phyloP scores from a whole-genome alignment of 1,140 invertebrate genomes.

The Drosophila pachea region DNA sequence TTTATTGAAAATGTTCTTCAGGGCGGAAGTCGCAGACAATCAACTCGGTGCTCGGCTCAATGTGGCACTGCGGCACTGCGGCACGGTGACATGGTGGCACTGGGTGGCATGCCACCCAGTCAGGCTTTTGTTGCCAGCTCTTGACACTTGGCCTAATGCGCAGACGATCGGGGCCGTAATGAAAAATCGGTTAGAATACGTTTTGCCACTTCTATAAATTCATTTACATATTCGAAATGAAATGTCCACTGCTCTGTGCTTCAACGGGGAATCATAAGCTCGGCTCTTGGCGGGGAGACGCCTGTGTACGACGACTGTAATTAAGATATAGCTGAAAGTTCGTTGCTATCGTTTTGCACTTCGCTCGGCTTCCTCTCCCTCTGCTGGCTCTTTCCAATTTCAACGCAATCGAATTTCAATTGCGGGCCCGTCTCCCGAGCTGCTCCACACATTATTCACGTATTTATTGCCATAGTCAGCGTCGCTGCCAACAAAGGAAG shows the following conservation, averaged over 20 bases:
- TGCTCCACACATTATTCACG: constrained; percentile 5
- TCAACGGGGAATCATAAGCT: no score
- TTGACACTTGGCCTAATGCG: constrained; percentile 13
- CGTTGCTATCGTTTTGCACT: neutral
- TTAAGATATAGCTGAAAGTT: neutral
- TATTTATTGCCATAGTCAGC: constrained; percentile 33
- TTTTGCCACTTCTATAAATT: no score
- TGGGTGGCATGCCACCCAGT: constrained; percentile 11
- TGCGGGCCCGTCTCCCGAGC: neutral
- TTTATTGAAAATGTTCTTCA: constrained; percentile 62
- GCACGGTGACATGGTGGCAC: no score
- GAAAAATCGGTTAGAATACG: no score
- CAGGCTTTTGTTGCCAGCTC: constrained; percentile 26
- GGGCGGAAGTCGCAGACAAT: constrained; percentile 32
- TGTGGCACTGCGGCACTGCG: neutral
- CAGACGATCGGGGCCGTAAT: constrained; percentile 6
- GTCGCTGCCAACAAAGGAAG: constrained; percentile 35
- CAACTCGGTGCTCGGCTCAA: neutral
- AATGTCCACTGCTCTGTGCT: no score
- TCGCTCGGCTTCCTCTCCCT: no score
- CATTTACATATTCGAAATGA: no score
- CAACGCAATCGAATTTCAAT: neutral
- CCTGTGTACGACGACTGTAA: no score
- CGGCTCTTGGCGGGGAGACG: no score
- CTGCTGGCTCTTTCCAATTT: no score